Percentiles rank a stretch among this genome's conserved stretches.
Evolutionary conservation across 2,888 invertebrate genomes (phyloP).

Genomic region (Acrocyrtus sp.): DNA sequence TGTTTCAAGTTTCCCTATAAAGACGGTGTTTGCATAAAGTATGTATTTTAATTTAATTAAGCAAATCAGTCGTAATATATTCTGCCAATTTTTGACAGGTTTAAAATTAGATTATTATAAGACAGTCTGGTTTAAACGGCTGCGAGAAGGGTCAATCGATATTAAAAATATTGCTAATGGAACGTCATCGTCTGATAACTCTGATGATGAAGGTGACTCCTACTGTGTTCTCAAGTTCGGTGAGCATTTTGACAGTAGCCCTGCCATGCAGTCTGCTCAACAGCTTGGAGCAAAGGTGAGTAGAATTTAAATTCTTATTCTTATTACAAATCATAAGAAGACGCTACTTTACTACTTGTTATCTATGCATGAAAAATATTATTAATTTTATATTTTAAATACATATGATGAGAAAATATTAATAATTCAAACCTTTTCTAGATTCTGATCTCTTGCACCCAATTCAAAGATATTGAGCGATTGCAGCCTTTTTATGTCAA

Average conservation of each 20-base stretch:
- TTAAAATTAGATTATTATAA: constrained; percentile 88
- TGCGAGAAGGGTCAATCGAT: constrained; percentile 64
- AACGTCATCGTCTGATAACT: constrained; percentile 59
- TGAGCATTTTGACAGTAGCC: constrained; percentile 62
- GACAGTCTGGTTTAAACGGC: constrained; percentile 81
- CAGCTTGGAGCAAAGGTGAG: constrained; percentile 62
- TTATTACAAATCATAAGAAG: not conserved
- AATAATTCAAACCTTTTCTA: constrained; percentile 24
- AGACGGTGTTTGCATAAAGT: too few species aligned
- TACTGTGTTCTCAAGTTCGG: constrained; percentile 62
- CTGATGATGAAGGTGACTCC: constrained; percentile 58
- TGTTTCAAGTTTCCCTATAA: too few species aligned
- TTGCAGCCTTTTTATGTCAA: constrained; percentile 92
- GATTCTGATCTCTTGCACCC: constrained; percentile 63
- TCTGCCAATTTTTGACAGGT: too few species aligned
- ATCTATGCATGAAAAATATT: too few species aligned
- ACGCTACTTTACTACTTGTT: not conserved
- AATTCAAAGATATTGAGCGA: constrained; percentile 62
- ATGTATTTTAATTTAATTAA: too few species aligned
- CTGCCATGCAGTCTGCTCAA: constrained; percentile 59
- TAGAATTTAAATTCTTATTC: not conserved
- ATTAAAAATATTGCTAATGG: constrained; percentile 62
- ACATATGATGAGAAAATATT: too few species aligned
- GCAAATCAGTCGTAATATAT: too few species aligned
- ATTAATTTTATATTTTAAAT: too few species aligned